These are phyloP conservation scores for Gonocerus acuteangulatus DNA, from an alignment of 2,888 invertebrate genomes.

Conservation along the genomic window DNA sequence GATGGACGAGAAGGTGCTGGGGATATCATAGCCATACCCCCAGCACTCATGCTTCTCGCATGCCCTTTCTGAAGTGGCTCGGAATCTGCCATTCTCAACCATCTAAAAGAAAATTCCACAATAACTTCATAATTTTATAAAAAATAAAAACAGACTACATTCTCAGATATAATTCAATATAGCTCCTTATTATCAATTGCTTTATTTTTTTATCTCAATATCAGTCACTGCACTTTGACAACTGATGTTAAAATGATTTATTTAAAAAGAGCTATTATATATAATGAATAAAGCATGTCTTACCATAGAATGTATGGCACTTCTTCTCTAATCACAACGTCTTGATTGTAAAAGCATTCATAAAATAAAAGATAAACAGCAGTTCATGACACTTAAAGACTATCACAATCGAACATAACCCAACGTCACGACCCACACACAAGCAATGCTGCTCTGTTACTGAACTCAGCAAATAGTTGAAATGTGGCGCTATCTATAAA, in stretches of 20 bases:
- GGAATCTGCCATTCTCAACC: slow-evolving; percentile 36
- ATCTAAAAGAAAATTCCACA: slow-evolving; percentile 26
- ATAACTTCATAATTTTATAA: not conserved
- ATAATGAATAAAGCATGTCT: too few relatives aligned
- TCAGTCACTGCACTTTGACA: too few relatives aligned
- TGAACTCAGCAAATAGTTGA: slow-evolving; percentile 11
- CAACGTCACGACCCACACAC: slow-evolving; percentile 29
- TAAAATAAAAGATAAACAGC: too few relatives aligned
- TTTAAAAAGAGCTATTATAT: too few relatives aligned
- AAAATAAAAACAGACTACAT: not conserved
- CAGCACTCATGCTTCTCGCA: slow-evolving; percentile 77
- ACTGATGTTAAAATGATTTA: too few relatives aligned
- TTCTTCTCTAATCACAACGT: too few relatives aligned
- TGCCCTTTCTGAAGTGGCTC: slow-evolving; percentile 47
- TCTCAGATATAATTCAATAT: not conserved
- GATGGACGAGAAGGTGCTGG: slow-evolving; percentile 53
- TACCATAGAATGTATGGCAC: too few relatives aligned
- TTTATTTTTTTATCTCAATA: too few relatives aligned
- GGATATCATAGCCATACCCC: slow-evolving; percentile 52
- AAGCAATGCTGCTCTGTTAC: slow-evolving; percentile 29
- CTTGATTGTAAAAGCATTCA: too few relatives aligned
- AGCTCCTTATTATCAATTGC: too few relatives aligned
- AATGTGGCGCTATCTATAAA: slow-evolving; percentile 29
- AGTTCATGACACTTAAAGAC: not conserved
- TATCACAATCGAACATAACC: slow-evolving; percentile 2